phyloP scores from a whole-genome alignment of 2,113 vertebrate genomes.

The Butorides virescens region DNA sequence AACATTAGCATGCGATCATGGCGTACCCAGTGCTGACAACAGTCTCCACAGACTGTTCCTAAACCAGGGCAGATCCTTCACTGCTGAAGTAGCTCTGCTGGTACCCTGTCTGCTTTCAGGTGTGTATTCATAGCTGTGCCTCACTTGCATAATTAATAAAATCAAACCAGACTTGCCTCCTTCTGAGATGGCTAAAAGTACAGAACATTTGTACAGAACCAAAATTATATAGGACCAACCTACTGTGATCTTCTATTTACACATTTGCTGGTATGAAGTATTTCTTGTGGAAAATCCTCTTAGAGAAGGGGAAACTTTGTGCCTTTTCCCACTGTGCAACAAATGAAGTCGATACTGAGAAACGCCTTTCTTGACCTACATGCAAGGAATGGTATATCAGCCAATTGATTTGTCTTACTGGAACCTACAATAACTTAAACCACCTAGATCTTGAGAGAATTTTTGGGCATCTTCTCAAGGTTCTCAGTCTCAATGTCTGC shows the following conservation, averaged over 20 bases:
- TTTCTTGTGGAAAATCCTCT: neutral
- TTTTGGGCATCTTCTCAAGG: neutral
- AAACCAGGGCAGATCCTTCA: neutral
- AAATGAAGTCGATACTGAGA: neutral
- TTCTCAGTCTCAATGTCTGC: neutral
- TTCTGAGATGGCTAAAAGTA: neutral
- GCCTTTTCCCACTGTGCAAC: neutral
- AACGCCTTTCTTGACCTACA: neutral
- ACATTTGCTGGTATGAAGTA: neutral
- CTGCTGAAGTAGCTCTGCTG: neutral
- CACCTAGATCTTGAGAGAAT: neutral
- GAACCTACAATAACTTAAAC: neutral
- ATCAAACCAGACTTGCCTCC: neutral
- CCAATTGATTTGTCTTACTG: neutral
- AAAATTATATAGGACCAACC: neutral
- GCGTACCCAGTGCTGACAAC: accelerated
- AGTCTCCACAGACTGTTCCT: neutral
- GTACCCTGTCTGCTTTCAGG: neutral
- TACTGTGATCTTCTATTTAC: neutral
- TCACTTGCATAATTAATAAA: neutral
- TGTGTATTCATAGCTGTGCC: neutral
- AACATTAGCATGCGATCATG: accelerated
- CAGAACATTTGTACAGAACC: neutral
- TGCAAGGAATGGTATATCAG: neutral
- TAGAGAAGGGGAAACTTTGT: neutral